Conservation (phyloP, 2,888 invertebrate species). For the Athalia circularis region DNA sequence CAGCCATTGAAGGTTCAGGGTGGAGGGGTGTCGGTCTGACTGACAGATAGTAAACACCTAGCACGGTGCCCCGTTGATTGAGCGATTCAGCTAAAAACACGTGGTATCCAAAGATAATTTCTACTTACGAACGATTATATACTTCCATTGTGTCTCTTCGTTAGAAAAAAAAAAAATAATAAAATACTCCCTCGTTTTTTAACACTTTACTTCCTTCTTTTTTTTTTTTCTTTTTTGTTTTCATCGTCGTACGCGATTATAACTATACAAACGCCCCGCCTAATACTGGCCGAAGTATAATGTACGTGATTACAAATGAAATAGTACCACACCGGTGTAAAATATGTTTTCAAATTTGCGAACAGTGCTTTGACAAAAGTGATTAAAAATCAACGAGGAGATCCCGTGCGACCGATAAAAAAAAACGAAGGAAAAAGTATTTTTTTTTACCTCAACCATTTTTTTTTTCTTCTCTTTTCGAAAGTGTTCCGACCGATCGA, state of each 20-base stretch:
- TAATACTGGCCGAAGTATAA: neutral
- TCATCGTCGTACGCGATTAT: neutral
- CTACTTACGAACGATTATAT: neutral
- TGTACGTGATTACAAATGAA: neutral
- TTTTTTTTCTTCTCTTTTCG: neutral
- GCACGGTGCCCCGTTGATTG: conserved; percentile 43
- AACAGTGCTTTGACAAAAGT: too few species aligned
- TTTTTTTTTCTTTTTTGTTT: neutral
- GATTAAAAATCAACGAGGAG: too few species aligned
- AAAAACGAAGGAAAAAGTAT: neutral
- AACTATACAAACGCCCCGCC: neutral
- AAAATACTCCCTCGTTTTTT: neutral
- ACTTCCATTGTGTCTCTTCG: conserved; percentile 15
- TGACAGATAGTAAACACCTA: conserved; percentile 66
- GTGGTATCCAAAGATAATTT: conserved; percentile 37
- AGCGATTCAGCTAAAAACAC: conserved; percentile 46
- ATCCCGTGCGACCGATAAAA: too few species aligned
- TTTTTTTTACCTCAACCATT: neutral
- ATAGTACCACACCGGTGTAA: too few species aligned
- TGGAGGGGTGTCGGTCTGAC: conserved; percentile 51
- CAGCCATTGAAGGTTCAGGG: conserved; percentile 50
- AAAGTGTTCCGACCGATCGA: neutral
- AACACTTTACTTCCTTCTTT: neutral
- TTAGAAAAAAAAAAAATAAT: neutral
- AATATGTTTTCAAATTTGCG: too few species aligned